Conservation (phyloP, 2,797 vertebrate species). For the Aviceda leuphotes region DNA sequence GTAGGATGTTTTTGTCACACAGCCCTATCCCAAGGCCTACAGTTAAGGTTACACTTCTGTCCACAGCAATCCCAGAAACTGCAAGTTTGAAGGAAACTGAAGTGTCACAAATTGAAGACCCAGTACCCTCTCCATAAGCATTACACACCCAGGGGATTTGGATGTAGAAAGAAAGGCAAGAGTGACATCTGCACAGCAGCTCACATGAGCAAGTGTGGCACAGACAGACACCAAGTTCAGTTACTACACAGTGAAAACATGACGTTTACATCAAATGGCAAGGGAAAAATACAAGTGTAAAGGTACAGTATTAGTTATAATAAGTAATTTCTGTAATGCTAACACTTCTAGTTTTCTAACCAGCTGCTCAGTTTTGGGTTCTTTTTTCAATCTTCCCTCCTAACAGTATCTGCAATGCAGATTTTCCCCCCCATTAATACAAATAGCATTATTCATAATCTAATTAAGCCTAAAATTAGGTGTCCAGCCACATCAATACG, state of each 20-base stretch:
- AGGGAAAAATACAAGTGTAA: neutral
- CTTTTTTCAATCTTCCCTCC: neutral
- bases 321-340: neutral
- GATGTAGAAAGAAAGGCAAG: neutral
- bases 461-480: slow-evolving; percentile 3
- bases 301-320: neutral
- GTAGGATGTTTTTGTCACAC: neutral
- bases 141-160: neutral
- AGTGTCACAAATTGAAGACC: neutral
- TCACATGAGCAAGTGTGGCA: neutral
- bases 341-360: neutral
- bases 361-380: neutral
- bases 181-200: neutral
- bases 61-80: neutral
- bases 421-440: neutral
- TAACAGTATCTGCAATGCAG: neutral
- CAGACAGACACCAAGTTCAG: neutral
- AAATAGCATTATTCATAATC: neutral
- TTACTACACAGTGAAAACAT: neutral
- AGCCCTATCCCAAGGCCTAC: neutral
- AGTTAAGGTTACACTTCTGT: neutral
- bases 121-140: fast-evolving
- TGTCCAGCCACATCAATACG: neutral
- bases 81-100: neutral
- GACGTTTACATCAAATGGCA: neutral